Conservation (phyloP, 2,797 vertebrate species). For the Amphiprion clarkii region DNA sequence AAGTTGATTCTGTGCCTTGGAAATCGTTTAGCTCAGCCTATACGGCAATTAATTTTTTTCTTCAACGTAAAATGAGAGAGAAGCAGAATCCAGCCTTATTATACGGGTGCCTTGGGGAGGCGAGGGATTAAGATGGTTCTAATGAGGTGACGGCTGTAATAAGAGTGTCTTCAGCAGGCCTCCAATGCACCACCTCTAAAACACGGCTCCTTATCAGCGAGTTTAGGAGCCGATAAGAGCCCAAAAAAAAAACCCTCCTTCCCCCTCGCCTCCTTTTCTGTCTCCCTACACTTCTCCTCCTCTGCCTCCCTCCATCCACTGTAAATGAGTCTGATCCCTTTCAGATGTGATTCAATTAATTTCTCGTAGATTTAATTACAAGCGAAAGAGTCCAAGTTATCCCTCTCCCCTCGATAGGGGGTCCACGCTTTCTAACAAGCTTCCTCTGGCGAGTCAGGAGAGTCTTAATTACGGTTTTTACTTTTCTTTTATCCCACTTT, state of each 20-base stretch:
- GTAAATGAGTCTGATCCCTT: constrained; percentile 88
- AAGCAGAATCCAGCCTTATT: constrained; percentile 85
- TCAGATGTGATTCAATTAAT: constrained; percentile 90
- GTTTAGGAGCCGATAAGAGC: constrained; percentile 80
- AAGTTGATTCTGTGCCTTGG: constrained; percentile 70
- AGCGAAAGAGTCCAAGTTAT: constrained; percentile 86
- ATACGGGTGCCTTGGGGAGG: constrained; percentile 83
- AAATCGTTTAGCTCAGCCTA: constrained; percentile 77
- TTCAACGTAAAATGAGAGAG: constrained; percentile 80
- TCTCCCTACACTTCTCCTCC: constrained; percentile 71
- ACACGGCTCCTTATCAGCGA: constrained; percentile 80
- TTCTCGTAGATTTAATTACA: constrained; percentile 90
- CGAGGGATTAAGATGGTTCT: constrained; percentile 86
- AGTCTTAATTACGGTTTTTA: constrained; percentile 88
- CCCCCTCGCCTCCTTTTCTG: constrained; percentile 51
- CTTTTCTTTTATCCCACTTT: constrained; percentile 81
- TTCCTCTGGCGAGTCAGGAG: constrained; percentile 82
- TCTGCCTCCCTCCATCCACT: constrained; percentile 75
- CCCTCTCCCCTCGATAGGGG: constrained; percentile 83
- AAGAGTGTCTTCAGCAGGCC: constrained; percentile 84
- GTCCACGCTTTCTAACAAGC: constrained; percentile 84
- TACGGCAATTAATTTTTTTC: constrained; percentile 83
- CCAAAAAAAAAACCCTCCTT: constrained; percentile 36
- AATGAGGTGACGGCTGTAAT: constrained; percentile 89
- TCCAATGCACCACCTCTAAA: constrained; percentile 77